A percentile compares a stretch with the other conserved stretches of the same genome.
These are phyloP conservation scores for Meriones unguiculatus DNA, from an alignment of 2,113 vertebrate genomes.

Conservation along the genomic window DNA sequence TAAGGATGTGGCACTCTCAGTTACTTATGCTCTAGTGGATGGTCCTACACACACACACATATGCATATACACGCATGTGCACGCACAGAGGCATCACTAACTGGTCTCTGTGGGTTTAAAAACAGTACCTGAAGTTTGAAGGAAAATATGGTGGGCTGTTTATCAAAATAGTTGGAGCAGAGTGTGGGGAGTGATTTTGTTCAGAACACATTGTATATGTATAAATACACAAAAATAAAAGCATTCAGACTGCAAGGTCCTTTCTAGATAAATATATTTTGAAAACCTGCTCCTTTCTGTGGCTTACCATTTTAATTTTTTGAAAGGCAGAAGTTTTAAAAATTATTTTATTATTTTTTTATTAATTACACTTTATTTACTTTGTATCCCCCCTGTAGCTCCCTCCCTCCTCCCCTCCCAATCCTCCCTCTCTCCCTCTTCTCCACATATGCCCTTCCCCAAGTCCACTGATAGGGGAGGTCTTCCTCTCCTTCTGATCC, in stretches of 20 bases:
- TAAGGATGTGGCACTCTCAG: too few relatives aligned
- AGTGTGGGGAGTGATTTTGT: not conserved
- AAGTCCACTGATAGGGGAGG: too few relatives aligned
- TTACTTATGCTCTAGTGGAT: too few relatives aligned
- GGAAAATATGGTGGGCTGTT: not conserved
- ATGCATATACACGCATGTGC: not conserved
- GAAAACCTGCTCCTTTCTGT: not conserved
- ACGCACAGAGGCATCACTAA: not conserved
- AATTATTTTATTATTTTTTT: not conserved
- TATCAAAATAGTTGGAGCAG: not conserved
- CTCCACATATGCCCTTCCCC: too few relatives aligned
- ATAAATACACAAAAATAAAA: not conserved
- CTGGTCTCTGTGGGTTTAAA: not conserved
- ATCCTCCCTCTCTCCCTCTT: too few relatives aligned
- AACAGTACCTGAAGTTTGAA: not conserved
- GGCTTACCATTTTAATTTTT: not conserved
- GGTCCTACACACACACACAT: too few relatives aligned
- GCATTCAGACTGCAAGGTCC: not conserved
- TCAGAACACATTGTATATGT: not conserved
- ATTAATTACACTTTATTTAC: too few relatives aligned
- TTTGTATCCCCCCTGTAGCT: too few relatives aligned
- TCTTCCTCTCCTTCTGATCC: too few relatives aligned
- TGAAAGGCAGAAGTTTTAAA: not conserved
- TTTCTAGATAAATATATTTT: not conserved
- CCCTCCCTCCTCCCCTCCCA: too few relatives aligned